Base-by-base conservation (phyloP, 2,113 vertebrate species). In the Emydura subglobosa region DNA sequence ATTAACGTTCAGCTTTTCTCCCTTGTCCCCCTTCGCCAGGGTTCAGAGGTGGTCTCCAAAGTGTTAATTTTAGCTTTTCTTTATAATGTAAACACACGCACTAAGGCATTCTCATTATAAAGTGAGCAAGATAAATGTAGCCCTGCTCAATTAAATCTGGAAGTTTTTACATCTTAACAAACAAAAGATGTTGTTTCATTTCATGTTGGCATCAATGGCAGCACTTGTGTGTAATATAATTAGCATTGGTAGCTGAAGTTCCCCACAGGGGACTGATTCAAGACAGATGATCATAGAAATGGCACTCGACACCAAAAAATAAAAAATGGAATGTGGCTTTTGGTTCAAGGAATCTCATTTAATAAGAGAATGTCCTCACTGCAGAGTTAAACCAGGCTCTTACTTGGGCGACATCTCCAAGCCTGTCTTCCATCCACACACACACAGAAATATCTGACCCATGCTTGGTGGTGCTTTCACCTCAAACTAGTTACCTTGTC, bases 271-370 rank as follows among this genome's bases (percentile, higher is more conserved):
- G 96, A 96, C 92, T 97, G 27, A 98, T 97, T 96, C 91, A 97
- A 98, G 98, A 97, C 93, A 98, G 97, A 98, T 97, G 96, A 97
- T 91, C 97, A 96, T 95, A 97, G 97, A 97, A 97, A 91, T 93
- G 92, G 91, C 89, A 93, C 83, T 94, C 93, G 50, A 85, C 47
- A 51, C 39, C 49, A 61, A 49, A 49, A 79, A 34, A 65, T 88
- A 91, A 13, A 82, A 93, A 51, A 21, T 53, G 29, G 74, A 86
- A 74, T 95, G 83, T 91, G 90, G 89, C 53, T 90, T 87, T 89
- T n/a, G 94, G 79, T 83, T 90, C 25, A 57, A 96, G 85, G 90
- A 83, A 61, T 84, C 53, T 92, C 74, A 79, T 91, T 96, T 90
- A 61, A n/a, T 53, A 81, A 80, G 49, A 27, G 86, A 83, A 80